Conservation (phyloP, 2,797 vertebrate genomes). For the Dryobates pubescens region DNA sequence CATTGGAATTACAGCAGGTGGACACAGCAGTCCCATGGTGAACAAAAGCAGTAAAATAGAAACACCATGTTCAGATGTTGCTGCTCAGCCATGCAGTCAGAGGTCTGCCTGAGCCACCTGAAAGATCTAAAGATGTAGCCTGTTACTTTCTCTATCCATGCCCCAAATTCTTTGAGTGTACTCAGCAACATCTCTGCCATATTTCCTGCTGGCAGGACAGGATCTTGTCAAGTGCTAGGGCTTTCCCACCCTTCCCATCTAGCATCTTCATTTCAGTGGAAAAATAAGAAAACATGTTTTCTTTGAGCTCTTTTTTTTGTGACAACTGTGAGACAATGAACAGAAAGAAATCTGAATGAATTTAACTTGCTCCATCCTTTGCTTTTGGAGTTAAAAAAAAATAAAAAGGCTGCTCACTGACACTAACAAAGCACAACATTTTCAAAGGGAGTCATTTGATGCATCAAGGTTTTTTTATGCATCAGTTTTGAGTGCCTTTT, state of each 20-base stretch:
- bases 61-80: accelerated
- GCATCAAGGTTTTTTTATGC: too few relatives aligned
- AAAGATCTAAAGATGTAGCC: background rate
- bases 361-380: background rate
- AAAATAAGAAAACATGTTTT: background rate
- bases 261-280: background rate
- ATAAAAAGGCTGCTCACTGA: background rate
- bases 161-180: background rate
- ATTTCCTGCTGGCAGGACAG: background rate
- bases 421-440: background rate
- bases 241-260: background rate
- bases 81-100: background rate
- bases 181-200: background rate
- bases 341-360: background rate
- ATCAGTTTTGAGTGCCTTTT: background rate
- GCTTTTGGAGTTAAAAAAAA: background rate
- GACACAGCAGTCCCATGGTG: background rate
- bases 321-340: background rate
- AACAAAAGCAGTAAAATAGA: background rate
- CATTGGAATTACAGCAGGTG: background rate
- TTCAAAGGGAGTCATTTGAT: background rate
- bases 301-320: background rate
- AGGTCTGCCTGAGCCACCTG: background rate
- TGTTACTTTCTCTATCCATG: background rate
- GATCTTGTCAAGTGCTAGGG: background rate